Percentiles rank a stretch among this genome's conserved stretches.
Evolutionary conservation across 2,113 vertebrate species (phyloP).

Genomic region (Bothrops jararaca): DNA sequence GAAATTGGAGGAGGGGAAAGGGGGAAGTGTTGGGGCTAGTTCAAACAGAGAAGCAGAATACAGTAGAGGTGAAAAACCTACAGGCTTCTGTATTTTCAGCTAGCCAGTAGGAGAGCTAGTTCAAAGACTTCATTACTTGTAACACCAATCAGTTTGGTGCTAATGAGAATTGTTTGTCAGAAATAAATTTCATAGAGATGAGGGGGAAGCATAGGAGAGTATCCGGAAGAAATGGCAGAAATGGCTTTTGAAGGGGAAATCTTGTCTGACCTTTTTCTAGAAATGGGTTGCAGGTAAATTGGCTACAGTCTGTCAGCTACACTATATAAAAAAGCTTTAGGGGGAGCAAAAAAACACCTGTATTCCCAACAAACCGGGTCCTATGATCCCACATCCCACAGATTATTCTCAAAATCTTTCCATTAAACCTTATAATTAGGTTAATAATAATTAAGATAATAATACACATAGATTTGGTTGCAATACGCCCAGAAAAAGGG

Average conservation of each 20-base stretch:
- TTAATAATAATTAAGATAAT: not conserved
- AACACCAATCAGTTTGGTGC: not conserved
- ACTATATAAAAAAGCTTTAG: not conserved
- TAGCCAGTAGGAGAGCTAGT: not conserved
- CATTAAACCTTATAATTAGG: not conserved
- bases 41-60: not conserved
- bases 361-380: not conserved
- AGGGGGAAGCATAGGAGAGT: not conserved
- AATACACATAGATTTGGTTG: not conserved
- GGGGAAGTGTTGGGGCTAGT: not conserved
- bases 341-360: not conserved
- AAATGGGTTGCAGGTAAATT: not conserved
- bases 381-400: not conserved
- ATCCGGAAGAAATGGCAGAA: not conserved
- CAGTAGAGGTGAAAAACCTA: not conserved
- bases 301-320: not conserved
- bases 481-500: not conserved
- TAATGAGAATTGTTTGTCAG: not conserved
- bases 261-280: not conserved
- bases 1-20: not conserved
- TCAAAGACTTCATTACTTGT: not conserved
- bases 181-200: not conserved
- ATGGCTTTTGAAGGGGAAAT: not conserved
- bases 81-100: not conserved
- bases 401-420: not conserved